Conservation (phyloP, 2,888 invertebrate species). For the Pocota personata region DNA sequence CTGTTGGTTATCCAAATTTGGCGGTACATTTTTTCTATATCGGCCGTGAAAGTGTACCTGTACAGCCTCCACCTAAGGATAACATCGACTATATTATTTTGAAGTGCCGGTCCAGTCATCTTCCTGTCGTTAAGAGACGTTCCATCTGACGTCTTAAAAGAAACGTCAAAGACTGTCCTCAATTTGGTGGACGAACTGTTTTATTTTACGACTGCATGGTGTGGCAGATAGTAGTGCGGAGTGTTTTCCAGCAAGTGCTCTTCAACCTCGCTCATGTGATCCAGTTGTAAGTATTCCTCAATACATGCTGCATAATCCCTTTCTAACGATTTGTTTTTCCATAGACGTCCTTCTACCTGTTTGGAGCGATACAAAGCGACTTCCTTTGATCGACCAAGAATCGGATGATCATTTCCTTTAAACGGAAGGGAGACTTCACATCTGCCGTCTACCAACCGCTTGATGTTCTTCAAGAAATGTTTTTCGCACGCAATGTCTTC, state of each 20-base stretch:
- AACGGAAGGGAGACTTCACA: constrained; percentile 40
- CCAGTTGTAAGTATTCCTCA: background rate
- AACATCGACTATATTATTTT: too few species aligned
- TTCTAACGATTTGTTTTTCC: background rate
- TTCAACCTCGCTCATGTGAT: constrained; percentile 24
- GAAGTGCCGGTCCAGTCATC: too few species aligned
- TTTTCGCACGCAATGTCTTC: constrained; percentile 34
- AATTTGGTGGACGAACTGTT: too few species aligned
- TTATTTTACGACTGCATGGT: too few species aligned
- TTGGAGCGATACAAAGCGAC: background rate
- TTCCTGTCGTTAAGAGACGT: too few species aligned
- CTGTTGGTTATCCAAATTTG: constrained; percentile 41
- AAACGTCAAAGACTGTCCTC: too few species aligned
- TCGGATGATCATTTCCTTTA: background rate
- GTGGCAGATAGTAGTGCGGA: too few species aligned
- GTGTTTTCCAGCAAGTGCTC: too few species aligned
- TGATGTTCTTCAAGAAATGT: background rate
- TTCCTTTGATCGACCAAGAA: constrained; percentile 28
- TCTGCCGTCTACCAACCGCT: background rate
- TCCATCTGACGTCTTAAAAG: too few species aligned
- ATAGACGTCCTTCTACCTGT: background rate
- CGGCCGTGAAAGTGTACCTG: constrained; percentile 49
- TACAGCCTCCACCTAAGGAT: too few species aligned
- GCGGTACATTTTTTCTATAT: constrained; percentile 71
- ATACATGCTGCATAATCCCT: background rate